phyloP scores from a whole-genome alignment of 1,140 invertebrate species.

The Caenorhabditis tropicalis region DNA sequence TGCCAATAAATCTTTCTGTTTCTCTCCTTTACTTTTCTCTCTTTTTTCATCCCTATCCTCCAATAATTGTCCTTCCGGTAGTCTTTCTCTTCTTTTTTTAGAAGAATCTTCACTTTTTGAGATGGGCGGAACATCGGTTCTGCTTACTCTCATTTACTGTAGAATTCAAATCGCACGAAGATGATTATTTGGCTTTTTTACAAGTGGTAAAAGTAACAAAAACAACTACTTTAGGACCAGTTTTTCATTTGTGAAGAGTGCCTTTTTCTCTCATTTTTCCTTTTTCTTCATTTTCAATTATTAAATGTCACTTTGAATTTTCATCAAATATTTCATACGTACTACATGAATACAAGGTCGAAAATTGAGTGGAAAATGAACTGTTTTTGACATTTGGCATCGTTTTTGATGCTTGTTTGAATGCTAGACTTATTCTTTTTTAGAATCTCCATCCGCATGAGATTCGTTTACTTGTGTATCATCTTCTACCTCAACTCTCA shows the following conservation, averaged over 20 bases:
- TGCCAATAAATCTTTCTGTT: slow-evolving; percentile 25
- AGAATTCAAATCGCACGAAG: not conserved
- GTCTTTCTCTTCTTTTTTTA: not conserved
- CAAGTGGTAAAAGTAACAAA: not conserved
- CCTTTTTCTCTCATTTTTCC: not conserved
- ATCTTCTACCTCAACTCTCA: no score
- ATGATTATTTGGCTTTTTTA: not conserved
- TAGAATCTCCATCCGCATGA: no score
- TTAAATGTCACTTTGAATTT: slow-evolving; percentile 30
- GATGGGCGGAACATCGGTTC: not conserved
- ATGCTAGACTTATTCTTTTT: no score
- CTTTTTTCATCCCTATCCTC: not conserved
- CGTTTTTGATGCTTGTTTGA: no score
- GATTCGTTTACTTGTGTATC: no score
- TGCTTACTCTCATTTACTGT: not conserved
- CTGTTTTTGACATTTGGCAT: not conserved
- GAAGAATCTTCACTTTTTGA: no score
- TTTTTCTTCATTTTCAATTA: not conserved
- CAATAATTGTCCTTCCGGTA: slow-evolving; percentile 31
- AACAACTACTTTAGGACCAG: slow-evolving; percentile 29
- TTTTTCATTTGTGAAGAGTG: not conserved
- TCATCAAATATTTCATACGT: slow-evolving; percentile 13
- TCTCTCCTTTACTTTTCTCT: not conserved
- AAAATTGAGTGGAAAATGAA: not conserved
- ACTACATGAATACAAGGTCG: no score